Percentiles rank a stretch among this genome's conserved stretches.
phyloP scores from a whole-genome alignment of 2,797 vertebrate genomes.

The Sebastolobus altivelis region DNA sequence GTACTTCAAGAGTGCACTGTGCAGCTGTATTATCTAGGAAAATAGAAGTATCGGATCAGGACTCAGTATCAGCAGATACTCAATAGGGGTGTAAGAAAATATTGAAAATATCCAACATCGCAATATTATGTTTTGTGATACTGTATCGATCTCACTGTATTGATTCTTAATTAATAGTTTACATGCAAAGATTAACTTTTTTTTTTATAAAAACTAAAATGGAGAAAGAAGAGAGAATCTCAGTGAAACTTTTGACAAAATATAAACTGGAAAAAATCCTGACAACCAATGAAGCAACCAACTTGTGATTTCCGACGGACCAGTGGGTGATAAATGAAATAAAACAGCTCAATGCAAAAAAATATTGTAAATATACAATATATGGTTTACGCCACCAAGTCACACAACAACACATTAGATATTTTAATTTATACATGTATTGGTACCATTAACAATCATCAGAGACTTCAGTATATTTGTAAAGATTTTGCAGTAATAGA shows the following conservation, averaged over 20 bases:
- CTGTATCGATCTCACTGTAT: neutral
- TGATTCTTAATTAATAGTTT: neutral
- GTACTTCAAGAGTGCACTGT: too few relatives aligned
- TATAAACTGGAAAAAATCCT: neutral
- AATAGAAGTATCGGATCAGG: neutral
- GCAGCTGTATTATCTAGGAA: neutral
- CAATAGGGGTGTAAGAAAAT: neutral
- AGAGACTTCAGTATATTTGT: neutral
- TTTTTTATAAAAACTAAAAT: neutral
- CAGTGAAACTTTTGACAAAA: neutral
- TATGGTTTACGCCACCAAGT: neutral
- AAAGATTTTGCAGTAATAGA: neutral
- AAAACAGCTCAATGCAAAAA: neutral
- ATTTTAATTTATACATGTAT: neutral
- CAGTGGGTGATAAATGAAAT: fast-evolving
- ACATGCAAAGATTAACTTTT: neutral
- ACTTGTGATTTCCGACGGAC: neutral
- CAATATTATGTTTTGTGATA: neutral
- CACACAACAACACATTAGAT: neutral
- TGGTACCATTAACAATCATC: neutral
- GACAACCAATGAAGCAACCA: neutral
- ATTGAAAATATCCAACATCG: neutral
- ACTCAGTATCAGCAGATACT: neutral
- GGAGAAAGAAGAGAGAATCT: neutral
- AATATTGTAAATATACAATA: neutral